Percentiles rank a stretch among this genome's conserved stretches.
These are phyloP conservation scores for Sitta carolinensis DNA, from an alignment of 2,797 vertebrate genomes.

Conservation along the genomic window DNA sequence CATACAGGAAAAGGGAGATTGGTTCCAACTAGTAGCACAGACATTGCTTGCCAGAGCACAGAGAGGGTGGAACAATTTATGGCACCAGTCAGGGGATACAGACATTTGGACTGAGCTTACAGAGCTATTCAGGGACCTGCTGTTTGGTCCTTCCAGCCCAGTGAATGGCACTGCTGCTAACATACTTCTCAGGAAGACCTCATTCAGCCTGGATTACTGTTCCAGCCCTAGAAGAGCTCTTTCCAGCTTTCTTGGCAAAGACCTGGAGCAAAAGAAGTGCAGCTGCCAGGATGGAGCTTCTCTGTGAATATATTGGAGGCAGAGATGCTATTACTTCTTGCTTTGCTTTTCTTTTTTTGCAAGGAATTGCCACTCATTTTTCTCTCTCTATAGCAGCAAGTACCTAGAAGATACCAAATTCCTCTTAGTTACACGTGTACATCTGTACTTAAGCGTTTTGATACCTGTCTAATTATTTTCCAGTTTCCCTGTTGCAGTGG, in stretches of 20 bases:
- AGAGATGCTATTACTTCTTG: neutral
- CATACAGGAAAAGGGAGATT: neutral
- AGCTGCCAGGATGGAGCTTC: neutral
- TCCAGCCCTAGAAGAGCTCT: neutral
- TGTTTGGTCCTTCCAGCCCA: neutral
- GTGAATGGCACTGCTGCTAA: neutral
- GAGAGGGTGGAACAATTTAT: neutral
- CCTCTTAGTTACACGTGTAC: neutral
- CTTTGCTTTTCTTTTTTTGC: neutral
- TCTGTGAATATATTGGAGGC: neutral
- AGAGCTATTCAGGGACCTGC: neutral
- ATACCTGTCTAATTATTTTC: slow-evolving; percentile 25
- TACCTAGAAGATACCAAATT: neutral
- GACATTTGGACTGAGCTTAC: neutral
- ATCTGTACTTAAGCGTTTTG: neutral
- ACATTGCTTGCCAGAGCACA: neutral
- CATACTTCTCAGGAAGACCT: neutral
- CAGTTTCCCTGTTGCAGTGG: neutral
- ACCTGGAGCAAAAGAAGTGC: neutral
- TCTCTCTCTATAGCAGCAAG: neutral
- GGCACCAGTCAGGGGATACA: neutral
- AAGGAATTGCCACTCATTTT: neutral
- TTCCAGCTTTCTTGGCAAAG: slow-evolving; percentile 21
- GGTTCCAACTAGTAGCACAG: neutral
- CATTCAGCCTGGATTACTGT: neutral